Base-by-base conservation (phyloP, 2,888 invertebrate genomes). In the Drosophila ustulata region DNA sequence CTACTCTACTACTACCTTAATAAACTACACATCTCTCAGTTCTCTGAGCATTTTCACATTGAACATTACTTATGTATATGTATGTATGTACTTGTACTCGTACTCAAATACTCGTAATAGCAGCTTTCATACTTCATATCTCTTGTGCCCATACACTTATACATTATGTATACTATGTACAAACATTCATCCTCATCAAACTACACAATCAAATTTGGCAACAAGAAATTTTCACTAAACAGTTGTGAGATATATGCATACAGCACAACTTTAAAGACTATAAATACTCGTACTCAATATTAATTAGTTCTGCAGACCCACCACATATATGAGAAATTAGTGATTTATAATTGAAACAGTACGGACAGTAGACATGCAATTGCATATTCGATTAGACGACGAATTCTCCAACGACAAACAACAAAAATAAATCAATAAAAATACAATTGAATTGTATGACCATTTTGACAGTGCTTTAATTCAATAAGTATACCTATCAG, bases 141-240 rank as follows among this genome's bases (percentile, higher is more conserved):
- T 78, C 65, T 80, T 74, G 72, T 71, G 68, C 43, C 53, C 69
- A 76, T 58, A 66, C 80, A 71, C 66, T 58, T 67, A 45, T 59
- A 59, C 56, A 59, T 70, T 56, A 59, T 70, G 61, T 50, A 37
- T 34, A 57, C 34, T 61, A 28, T 74, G 69, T 74, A 74, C 69
- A 74, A 74, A 69, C 69, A 74, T 74, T 65, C 71, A 71, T 71
- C 52, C 37, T 62, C 63, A 75, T 75, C 51, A 64, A 59, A 70
- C 65, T 43, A 74, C 70, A 75, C 66, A 41, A 51, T 45, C 34
- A 43, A 62, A 66, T 66, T 63, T 71, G 66, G 34, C 52, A 63
- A 59, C 26, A 68, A 57, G 47, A 46, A 52, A 56, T 47, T 45
- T 73, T 73, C 59, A 68, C 68, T 13, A 49, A 68, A 58, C 69